Percentiles rank a stretch among this genome's conserved stretches.
Conservation (phyloP, 2,113 vertebrate species). For the Tachysurus vachellii region DNA sequence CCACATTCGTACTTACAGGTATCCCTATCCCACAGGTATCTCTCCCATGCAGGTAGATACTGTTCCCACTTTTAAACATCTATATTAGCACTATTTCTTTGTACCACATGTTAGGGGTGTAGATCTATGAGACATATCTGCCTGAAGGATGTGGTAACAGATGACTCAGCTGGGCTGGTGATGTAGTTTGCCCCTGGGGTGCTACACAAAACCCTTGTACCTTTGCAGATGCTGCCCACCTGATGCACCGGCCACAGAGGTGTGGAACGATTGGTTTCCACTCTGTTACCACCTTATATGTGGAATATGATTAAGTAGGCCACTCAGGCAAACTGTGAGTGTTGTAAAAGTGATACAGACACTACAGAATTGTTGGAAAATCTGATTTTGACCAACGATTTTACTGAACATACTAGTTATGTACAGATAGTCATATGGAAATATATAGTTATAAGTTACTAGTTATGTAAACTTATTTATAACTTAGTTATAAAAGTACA, state of each 20-base stretch:
- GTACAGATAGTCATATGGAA: no score
- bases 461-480: neutral
- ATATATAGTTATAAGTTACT: neutral
- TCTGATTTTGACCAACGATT: neutral
- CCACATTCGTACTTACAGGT: neutral
- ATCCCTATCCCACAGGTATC: neutral
- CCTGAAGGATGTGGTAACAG: slow-evolving; percentile 17
- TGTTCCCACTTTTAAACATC: neutral
- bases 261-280: neutral
- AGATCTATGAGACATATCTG: neutral
- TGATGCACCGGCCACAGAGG: slow-evolving; percentile 52
- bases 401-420: no score
- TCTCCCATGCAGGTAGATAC: no score
- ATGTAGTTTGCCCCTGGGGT: slow-evolving; percentile 9
- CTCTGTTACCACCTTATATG: slow-evolving; percentile 9
- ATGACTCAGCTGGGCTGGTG: slow-evolving; percentile 43
- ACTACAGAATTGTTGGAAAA: neutral
- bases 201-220: neutral
- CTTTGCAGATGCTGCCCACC: slow-evolving; percentile 62
- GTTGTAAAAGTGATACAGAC: neutral
- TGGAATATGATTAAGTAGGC: slow-evolving; percentile 21
- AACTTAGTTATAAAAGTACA: no score
- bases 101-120: neutral
- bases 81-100: neutral
- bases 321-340: neutral